Base-by-base conservation (phyloP, 2,797 vertebrate species). In the Enteromius viviparus region DNA sequence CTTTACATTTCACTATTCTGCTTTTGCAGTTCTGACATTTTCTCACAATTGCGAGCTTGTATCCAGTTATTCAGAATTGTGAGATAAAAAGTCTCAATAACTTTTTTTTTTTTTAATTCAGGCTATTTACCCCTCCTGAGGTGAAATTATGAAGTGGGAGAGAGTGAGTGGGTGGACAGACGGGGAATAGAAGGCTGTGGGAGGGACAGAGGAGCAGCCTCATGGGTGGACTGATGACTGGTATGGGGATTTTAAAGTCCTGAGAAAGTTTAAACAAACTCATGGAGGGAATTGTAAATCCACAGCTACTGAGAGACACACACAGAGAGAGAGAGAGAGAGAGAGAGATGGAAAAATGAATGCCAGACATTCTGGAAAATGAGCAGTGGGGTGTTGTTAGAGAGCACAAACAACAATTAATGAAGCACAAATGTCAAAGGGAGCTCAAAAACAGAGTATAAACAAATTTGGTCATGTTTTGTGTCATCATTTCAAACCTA, bases 221-320 rank as follows among this genome's bases (percentile, higher is more conserved):
- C 91, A 84, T 85, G 87, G 91, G 89, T 89, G 86, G 53, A 84
- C 65, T 82, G 86, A 90, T 89, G 85, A 88, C 76, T 86, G 85
- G 85, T 89, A 51, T 60, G 85, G 83, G 89, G 88, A 83, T 89
- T 85, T 23, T 84, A 53, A 71, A 53, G 55, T 78, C 58, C 89
- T 92, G 92, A 92, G 91, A 94, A 93, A 91, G 91, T 93, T 92
- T 92, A 93, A 92, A 90, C 92, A 94, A 93, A 92, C 91, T 91
- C 49, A 82, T 89, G 82, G 3, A 85, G 88, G 89, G 86, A 81
- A 89, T 87, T 58, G 8, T 40, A 91, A 87, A 91, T 90, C 90
- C 87, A 90, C 64, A 89, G 89, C 89, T 86, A 89, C 82, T 42
- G 32, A 34, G 87, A 91, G 91, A 82, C 75, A 80, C 84, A 89